Evolutionary conservation across 2,888 invertebrate genomes (phyloP), one percentile per base, ranked within the genome.

Genomic region (Yponomeuta sedellus): DNA sequence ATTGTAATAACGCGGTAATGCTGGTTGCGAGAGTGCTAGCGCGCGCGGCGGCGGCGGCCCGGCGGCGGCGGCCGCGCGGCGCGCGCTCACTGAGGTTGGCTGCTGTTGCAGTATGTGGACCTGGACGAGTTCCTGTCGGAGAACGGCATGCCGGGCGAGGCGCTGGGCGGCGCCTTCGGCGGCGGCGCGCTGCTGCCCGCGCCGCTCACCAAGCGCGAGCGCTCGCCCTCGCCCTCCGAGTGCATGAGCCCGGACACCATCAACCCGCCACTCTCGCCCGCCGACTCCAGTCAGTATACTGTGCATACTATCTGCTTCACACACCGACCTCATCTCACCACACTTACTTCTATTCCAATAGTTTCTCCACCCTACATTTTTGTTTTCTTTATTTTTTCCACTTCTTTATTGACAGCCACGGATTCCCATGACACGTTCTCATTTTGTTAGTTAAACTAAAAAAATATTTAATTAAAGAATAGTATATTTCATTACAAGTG

Each of bases 101-200:
- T 93, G 74, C 70, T 81, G 78, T 92, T 93, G 75, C 93, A 97
- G 96, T 98, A 98, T 90, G 98, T 98, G 92, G 98, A 98, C 92
- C 93, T 98, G 92, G 98, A 98, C 92, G 98, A 98, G 92, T 98
- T 98, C 92, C 94, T 98, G 80, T 97, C 96, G 81, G 98, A 98
- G 92, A 98, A 98, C 86, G 97, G 97, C 77, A 97, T 97, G 89
- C 97, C 97, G 72, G 94, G 96, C 85, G 97, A 97, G 83, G 94
- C 93, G 0, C 88, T 94, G 82, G 92, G 92, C 69, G 93, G 94
- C 75, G 92, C 94, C 65, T 92, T 92, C 88, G 83, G 94, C 77
- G 92, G 89, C 69, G 92, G 93, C 69, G 92, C 93, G 70, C 79
- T 85, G 62, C 92, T 93, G 73, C 93, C 93, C 74, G 85, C 94